Conservation (phyloP, 2,113 vertebrate species). For the Nyctibius bracteatus region DNA sequence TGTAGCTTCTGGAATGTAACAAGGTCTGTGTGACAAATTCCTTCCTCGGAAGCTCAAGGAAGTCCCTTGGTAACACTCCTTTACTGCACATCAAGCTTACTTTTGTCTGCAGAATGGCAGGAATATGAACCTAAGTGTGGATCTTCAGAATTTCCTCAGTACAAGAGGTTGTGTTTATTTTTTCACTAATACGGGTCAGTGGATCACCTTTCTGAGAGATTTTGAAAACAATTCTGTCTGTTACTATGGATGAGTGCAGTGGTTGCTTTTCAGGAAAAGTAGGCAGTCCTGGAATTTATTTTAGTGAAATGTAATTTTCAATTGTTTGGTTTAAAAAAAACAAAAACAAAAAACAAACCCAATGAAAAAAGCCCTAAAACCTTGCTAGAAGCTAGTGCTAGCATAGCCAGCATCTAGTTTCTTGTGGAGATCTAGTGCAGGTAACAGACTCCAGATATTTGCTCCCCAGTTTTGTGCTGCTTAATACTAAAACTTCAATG, state of each 20-base stretch:
- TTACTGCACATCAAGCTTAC: neutral
- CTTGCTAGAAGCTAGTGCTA: neutral
- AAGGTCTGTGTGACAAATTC: neutral
- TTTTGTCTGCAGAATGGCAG: neutral
- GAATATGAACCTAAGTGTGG: neutral
- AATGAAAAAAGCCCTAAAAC: neutral
- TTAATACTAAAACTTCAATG: neutral
- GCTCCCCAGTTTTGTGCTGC: neutral
- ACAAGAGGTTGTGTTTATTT: neutral
- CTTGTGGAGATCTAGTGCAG: neutral
- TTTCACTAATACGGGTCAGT: neutral
- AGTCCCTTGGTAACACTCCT: neutral
- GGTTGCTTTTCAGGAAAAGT: neutral
- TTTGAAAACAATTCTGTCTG: neutral
- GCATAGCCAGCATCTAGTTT: neutral
- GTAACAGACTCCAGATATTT: neutral
- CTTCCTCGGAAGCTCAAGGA: neutral
- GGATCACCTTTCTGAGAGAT: neutral
- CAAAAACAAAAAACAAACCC: neutral
- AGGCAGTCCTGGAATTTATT: neutral
- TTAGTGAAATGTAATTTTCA: neutral
- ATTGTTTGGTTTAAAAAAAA: neutral
- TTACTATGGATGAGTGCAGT: neutral
- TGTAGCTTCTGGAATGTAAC: neutral
- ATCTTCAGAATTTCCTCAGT: neutral